Conservation (phyloP, 2,113 vertebrate species). For the Acrocephalus arundinaceus region DNA sequence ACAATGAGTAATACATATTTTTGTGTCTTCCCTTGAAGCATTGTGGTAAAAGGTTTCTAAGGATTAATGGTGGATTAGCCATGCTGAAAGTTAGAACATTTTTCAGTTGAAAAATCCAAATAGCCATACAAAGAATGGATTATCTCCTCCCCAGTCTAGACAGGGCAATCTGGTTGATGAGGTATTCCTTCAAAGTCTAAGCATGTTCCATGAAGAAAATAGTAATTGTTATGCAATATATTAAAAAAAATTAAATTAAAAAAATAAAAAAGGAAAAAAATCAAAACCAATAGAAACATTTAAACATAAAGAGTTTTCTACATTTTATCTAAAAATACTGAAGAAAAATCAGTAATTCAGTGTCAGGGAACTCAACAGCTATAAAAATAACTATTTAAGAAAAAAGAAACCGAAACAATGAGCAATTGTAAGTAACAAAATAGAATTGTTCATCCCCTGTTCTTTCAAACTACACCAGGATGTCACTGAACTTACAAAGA, state of each 20-base stretch:
- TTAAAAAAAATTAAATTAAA: neutral
- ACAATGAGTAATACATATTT: neutral
- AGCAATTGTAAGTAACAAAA: neutral
- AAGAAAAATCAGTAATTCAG: neutral
- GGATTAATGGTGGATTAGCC: constrained; percentile 11
- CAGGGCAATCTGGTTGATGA: neutral
- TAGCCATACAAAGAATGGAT: neutral
- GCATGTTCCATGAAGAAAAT: neutral
- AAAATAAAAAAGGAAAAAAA: too few relatives aligned
- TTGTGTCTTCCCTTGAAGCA: neutral
- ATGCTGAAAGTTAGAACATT: constrained; percentile 18
- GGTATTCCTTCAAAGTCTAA: neutral
- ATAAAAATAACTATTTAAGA: neutral
- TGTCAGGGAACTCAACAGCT: neutral
- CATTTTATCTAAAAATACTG: neutral
- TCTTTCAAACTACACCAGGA: neutral
- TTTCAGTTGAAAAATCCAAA: constrained; percentile 33
- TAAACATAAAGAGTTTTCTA: neutral
- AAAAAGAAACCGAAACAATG: neutral
- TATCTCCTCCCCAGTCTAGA: neutral
- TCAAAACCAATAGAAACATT: neutral
- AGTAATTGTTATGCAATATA: neutral
- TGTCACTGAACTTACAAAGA: neutral
- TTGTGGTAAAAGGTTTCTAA: constrained; percentile 10
- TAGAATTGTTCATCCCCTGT: accelerated